phyloP scores from a whole-genome alignment of 1,140 invertebrate genomes.

The Trachelipus rathkii region DNA sequence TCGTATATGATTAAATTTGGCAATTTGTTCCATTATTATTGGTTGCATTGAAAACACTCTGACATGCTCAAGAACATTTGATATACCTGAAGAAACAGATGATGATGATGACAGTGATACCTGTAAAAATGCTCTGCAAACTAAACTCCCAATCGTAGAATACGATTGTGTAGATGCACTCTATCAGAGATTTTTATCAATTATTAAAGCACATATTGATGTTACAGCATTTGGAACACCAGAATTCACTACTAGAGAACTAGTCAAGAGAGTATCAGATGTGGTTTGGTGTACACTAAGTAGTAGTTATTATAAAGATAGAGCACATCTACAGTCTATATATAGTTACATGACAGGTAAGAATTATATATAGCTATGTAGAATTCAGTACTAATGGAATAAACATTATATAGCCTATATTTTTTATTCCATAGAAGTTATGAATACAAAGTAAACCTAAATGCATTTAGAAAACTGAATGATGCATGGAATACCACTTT shows the following conservation, averaged over 20 bases:
- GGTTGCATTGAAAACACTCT: slow-evolving; percentile 87
- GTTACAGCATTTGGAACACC: slow-evolving; percentile 53
- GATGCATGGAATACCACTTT: too few species aligned
- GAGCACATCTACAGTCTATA: slow-evolving; percentile 86
- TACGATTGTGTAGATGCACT: slow-evolving; percentile 57
- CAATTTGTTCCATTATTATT: slow-evolving; percentile 82
- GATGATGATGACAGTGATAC: slow-evolving; percentile 46
- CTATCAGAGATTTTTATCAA: slow-evolving; percentile 73
- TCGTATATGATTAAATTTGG: too few species aligned
- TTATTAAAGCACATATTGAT: slow-evolving; percentile 73
- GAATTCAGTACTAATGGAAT: too few species aligned
- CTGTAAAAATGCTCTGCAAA: slow-evolving; percentile 48
- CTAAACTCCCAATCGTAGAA: slow-evolving; percentile 53
- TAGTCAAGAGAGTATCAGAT: slow-evolving; percentile 90
- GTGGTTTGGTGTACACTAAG: slow-evolving; percentile 90
- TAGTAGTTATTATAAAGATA: slow-evolving; percentile 89
- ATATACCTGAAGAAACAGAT: slow-evolving; percentile 54
- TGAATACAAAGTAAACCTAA: too few species aligned
- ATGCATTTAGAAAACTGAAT: too few species aligned
- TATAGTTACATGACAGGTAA: slow-evolving; percentile 84
- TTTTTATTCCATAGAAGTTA: too few species aligned
- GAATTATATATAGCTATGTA: slow-evolving; percentile 35
- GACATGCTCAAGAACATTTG: slow-evolving; percentile 65
- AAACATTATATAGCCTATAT: too few species aligned
- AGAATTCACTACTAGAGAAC: slow-evolving; percentile 62